Base-by-base conservation (phyloP, 2,797 vertebrate species). In the Aeoliscus strigatus region DNA sequence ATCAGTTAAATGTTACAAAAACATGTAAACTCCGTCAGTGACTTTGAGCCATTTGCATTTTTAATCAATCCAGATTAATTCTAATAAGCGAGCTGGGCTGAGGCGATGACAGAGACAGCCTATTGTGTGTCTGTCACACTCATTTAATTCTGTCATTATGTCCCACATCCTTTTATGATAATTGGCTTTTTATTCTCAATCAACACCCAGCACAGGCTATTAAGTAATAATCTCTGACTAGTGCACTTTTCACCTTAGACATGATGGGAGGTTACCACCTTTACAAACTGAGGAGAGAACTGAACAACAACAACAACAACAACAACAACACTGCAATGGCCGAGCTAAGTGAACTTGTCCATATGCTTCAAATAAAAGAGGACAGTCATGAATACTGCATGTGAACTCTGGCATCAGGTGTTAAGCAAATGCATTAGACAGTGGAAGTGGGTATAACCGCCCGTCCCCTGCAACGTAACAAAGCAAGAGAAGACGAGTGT, bases 11-110 rank as follows among this genome's bases (percentile, higher is more conserved):
- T 79, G 65, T 80, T 80, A 74, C 74, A 80, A 87, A 86, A 87
- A 85, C 84, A 85, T 83, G 83, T 84, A 85, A 88, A 89, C 85
- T 85, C 75, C 27, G 43, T 78, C 75, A 77, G 80, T 82, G 80
- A 85, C 67, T 86, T 77, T 69, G 68, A 82, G 42, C 67, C 64
- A 88, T 89, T 85, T 87, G 84, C 87, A 89, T 89, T 84, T 86
- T 88, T 88, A 89, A 89, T 87, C 71, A 86, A 73, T 61, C 70
- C 67, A 81, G 81, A 88, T 87, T 86, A 87, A 87, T 84, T 86
- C 67, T 85, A 84, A 85, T 85, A 82, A 83, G 78, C 73, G 47
- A 81, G 78, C 76, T 70, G 73, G 70, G 80, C 70, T 81, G 75
- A 77, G 66, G 73, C 83, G 77, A 79, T 77, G 77, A 80, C 74